A percentile compares a stretch with the other conserved stretches of the same genome.
phyloP scores from a whole-genome alignment of 2,888 invertebrate genomes.

The Cyclophora albipunctata region DNA sequence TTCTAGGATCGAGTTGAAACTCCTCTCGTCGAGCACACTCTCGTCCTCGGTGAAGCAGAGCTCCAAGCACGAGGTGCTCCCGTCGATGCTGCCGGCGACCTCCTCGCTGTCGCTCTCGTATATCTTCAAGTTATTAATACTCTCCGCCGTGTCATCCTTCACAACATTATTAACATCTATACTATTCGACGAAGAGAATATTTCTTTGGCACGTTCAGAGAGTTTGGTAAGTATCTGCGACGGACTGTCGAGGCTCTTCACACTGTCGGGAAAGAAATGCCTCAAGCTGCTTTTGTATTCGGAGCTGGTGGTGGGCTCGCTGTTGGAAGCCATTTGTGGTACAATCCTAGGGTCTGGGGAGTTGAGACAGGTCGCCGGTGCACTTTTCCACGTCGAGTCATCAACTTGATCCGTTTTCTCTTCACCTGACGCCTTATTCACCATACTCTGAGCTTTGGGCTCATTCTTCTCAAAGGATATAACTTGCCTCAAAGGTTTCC shows the following conservation, averaged over 20 bases:
- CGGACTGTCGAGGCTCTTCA: constrained; percentile 61
- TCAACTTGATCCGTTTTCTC: constrained; percentile 27
- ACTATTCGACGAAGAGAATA: constrained; percentile 64
- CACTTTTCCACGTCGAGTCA: constrained; percentile 67
- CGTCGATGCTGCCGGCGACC: constrained; percentile 62
- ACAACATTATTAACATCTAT: constrained; percentile 53
- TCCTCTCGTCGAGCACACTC: constrained; percentile 51
- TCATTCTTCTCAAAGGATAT: constrained; percentile 69
- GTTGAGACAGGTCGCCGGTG: constrained; percentile 78
- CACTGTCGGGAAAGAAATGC: constrained; percentile 67
- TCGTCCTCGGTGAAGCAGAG: constrained; percentile 70
- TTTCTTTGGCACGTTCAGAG: constrained; percentile 70
- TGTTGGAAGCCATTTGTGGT: constrained; percentile 46
- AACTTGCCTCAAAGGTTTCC: constrained; percentile 63
- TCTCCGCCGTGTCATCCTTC: constrained; percentile 61
- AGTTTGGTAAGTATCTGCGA: constrained; percentile 63
- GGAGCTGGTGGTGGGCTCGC: constrained; percentile 64
- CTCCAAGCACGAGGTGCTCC: constrained; percentile 66
- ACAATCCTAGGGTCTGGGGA: constrained; percentile 68
- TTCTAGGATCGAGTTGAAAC: constrained; percentile 46
- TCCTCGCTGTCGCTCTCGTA: constrained; percentile 70
- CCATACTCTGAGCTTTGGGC: constrained; percentile 26
- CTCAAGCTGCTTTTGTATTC: constrained; percentile 54
- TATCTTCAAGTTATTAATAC: constrained; percentile 62
- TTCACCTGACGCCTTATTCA: neutral